Percentiles rank a stretch among this genome's conserved stretches.
Conservation (phyloP, 2,113 vertebrate genomes). For the Rattus norvegicus region GRCr8 NC_086026.1:36476501-36477000, state of each 20-base stretch:
- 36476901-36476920: not conserved
- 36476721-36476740: not conserved
- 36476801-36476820: not conserved
- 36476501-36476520: too few species aligned
- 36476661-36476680: too few species aligned
- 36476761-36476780: not conserved
- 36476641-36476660: too few species aligned
- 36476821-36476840: not conserved
- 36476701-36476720: not conserved
- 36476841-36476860: not conserved
- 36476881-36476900: rapidly evolving
- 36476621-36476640: too few species aligned
- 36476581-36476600: not conserved
- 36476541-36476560: not conserved
- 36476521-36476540: not conserved
- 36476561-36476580: not conserved
- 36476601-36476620: not conserved
- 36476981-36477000: not conserved
- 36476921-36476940: too few species aligned
- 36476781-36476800: not conserved
- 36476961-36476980: not conserved
- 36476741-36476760: not conserved
- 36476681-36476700: not conserved
- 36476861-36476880: not conserved
- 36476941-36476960: too few species aligned